These are phyloP conservation scores for Heliopora coerulea DNA, from an alignment of 92 coral and sea anemone species.

Conservation along the genomic window DNA sequence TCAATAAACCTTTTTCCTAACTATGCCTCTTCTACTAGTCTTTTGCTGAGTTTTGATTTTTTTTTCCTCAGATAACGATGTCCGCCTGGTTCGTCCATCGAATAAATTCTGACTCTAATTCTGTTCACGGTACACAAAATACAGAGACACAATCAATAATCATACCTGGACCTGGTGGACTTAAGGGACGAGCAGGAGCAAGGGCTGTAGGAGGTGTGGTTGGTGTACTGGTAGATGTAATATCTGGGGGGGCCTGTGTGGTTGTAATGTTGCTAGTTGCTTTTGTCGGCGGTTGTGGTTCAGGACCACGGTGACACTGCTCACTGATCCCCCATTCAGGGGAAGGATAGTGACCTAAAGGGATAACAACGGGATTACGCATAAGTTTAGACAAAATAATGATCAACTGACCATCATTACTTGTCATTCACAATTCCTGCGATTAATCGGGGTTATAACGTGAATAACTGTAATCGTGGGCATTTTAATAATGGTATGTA, in stretches of 20 bases:
- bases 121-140: too few relatives aligned
- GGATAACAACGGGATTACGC: neutral
- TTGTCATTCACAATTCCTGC: too few relatives aligned
- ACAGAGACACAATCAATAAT: neutral
- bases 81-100: too few relatives aligned
- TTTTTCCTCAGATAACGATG: too few relatives aligned
- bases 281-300: slow-evolving; percentile 71
- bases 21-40: too few relatives aligned
- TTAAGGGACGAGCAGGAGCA: slow-evolving; percentile 17
- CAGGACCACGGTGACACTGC: slow-evolving; percentile 39
- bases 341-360: slow-evolving; percentile 1
- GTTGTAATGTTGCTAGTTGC: slow-evolving; percentile 89
- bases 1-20: too few relatives aligned
- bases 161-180: slow-evolving; percentile 44
- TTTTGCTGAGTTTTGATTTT: too few relatives aligned
- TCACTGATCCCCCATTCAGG: slow-evolving; percentile 15
- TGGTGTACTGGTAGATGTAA: neutral
- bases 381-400: neutral
- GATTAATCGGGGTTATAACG: too few relatives aligned
- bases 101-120: too few relatives aligned
- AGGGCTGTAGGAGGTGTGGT: slow-evolving; percentile 30
- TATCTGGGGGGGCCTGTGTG: slow-evolving; percentile 8
- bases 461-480: too few relatives aligned
- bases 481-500: too few relatives aligned
- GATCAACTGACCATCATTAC: too few relatives aligned